Conservation (phyloP, 2,113 vertebrate species). For the Sebastes schlegelii region DNA sequence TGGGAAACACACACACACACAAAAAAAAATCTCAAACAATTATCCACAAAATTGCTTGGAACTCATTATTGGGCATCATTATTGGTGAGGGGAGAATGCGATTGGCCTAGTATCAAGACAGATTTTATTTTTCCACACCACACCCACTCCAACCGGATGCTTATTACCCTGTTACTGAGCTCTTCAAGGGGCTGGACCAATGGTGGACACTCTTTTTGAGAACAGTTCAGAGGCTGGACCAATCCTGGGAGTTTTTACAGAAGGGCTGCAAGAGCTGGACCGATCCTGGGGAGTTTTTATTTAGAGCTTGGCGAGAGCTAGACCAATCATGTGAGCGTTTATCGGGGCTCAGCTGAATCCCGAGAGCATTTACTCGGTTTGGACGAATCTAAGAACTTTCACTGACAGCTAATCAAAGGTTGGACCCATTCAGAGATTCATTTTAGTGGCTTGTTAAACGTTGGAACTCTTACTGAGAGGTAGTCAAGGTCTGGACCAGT, state of each 20-base stretch:
- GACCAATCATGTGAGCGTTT: neutral
- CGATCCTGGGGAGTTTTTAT: conserved; percentile 83
- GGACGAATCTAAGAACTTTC: neutral
- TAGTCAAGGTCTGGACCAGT: neutral
- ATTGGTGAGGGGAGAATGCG: conserved; percentile 73
- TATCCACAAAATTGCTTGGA: conserved; percentile 83
- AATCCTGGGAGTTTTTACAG: conserved; percentile 55
- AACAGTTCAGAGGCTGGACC: conserved; percentile 46
- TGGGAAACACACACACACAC: neutral
- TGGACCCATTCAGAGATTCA: neutral
- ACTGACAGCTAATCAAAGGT: neutral
- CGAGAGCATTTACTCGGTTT: neutral
- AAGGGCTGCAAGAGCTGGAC: conserved; percentile 67
- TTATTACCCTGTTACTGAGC: conserved; percentile 91
- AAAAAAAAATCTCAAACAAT: conserved; percentile 80
- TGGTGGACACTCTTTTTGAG: conserved; percentile 77
- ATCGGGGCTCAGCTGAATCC: conserved; percentile 46
- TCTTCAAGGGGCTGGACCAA: conserved; percentile 77
- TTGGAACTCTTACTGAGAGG: neutral
- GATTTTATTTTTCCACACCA: conserved; percentile 81
- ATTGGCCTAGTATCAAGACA: conserved; percentile 87
- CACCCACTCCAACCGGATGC: conserved; percentile 91
- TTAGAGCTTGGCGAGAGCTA: conserved; percentile 37
- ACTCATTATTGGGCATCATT: conserved; percentile 56
- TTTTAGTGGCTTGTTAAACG: neutral